Conservation (phyloP, 2,113 vertebrate genomes). For the Cephalopholis sonnerati region DNA sequence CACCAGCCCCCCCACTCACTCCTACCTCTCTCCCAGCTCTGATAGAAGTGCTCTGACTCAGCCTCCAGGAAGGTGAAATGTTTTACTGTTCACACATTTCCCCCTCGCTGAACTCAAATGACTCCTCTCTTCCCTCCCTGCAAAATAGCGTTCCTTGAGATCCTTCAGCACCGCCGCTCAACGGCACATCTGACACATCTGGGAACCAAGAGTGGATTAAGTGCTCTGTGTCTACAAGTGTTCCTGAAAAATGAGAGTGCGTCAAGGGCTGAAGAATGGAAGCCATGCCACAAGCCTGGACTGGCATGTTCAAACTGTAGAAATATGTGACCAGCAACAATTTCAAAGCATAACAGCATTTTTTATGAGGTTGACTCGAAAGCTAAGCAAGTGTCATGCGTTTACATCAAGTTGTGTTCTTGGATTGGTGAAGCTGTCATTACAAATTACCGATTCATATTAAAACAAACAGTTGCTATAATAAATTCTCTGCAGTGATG, state of each 20-base stretch:
- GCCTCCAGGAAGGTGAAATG: slow-evolving; percentile 71
- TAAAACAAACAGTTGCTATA: not conserved
- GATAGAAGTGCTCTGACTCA: slow-evolving; percentile 65
- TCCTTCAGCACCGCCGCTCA: slow-evolving; percentile 76
- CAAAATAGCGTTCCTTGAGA: slow-evolving; percentile 78
- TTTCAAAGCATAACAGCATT: slow-evolving; percentile 3
- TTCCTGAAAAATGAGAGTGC: slow-evolving; percentile 48
- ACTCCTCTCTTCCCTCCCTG: slow-evolving; percentile 72
- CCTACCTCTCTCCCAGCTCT: slow-evolving; percentile 25
- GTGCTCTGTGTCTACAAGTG: slow-evolving; percentile 62
- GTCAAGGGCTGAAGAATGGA: slow-evolving; percentile 50
- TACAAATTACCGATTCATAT: slow-evolving; percentile 4
- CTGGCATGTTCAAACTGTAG: slow-evolving; percentile 49
- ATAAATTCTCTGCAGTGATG: slow-evolving; percentile 11
- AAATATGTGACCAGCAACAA: slow-evolving; percentile 51
- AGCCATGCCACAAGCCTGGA: slow-evolving; percentile 44
- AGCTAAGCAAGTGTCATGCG: not conserved
- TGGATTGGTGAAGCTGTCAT: slow-evolving; percentile 4
- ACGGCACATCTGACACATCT: slow-evolving; percentile 71
- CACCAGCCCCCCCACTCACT: not conserved
- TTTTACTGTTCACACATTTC: slow-evolving; percentile 75
- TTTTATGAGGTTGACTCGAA: slow-evolving; percentile 19
- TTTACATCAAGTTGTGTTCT: slow-evolving; percentile 21
- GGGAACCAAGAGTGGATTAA: slow-evolving; percentile 62
- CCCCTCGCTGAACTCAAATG: slow-evolving; percentile 70